A percentile compares a stretch with the other conserved stretches of the same genome.
Evolutionary conservation across 1,140 invertebrate species (phyloP).

Genomic region (Cyclargus thomasi): DNA sequence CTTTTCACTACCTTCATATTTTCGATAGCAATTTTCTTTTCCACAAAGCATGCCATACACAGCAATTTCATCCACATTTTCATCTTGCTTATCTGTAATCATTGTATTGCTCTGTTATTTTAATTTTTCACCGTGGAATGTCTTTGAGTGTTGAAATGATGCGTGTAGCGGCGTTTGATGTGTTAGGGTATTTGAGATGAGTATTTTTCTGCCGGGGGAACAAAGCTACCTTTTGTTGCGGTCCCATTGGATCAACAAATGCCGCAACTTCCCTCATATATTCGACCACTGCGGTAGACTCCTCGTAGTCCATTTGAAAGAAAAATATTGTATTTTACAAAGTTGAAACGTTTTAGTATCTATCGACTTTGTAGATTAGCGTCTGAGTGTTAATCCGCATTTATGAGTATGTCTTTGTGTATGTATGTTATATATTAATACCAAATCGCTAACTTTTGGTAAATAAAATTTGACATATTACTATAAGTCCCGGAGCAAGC

Average conservation of each 20-base stretch:
- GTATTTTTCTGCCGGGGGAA: conserved; percentile 50
- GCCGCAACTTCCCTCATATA: not conserved
- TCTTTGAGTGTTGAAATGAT: conserved; percentile 73
- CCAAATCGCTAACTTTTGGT: too few relatives aligned
- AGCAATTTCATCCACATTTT: conserved; percentile 33
- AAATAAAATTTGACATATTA: too few relatives aligned
- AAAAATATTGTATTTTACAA: not conserved
- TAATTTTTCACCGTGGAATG: conserved; percentile 65
- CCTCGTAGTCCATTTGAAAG: not conserved
- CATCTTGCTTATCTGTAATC: conserved; percentile 27
- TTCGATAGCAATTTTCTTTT: not conserved
- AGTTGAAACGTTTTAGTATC: too few relatives aligned
- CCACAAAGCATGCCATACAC: not conserved
- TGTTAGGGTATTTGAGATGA: conserved; percentile 66
- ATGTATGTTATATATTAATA: too few relatives aligned
- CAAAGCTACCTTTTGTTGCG: conserved; percentile 29
- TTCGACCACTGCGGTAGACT: not conserved
- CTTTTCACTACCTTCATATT: too few relatives aligned
- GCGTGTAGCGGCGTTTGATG: conserved; percentile 70
- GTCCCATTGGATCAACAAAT: conserved; percentile 23
- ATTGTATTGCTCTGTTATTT: conserved; percentile 61
- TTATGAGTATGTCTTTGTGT: too few relatives aligned
- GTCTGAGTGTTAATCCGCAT: too few relatives aligned
- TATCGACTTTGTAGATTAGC: too few relatives aligned
- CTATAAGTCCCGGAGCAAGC: too few relatives aligned